These are phyloP conservation scores for Limnothrissa miodon DNA, from an alignment of 2,113 vertebrate species.

Conservation along the genomic window DNA sequence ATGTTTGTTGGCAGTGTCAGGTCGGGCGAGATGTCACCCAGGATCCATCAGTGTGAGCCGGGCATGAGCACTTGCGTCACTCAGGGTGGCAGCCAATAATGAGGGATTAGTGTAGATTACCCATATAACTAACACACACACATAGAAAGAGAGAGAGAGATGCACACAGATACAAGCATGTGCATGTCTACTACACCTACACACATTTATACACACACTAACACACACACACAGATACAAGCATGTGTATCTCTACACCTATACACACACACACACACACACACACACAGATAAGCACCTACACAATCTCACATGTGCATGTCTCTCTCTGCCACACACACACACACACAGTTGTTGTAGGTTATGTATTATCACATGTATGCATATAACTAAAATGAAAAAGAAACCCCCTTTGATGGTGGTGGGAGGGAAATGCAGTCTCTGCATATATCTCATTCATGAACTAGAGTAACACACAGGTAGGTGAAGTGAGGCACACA, in stretches of 20 bases:
- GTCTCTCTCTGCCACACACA: too few species aligned
- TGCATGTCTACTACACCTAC: neutral
- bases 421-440: too few species aligned
- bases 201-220: neutral
- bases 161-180: neutral
- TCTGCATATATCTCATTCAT: too few species aligned
- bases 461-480: too few species aligned
- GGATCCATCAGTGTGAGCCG: conserved; percentile 58
- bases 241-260: neutral
- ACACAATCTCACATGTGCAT: neutral
- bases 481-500: too few species aligned
- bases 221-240: neutral
- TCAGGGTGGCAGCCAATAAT: conserved; percentile 66
- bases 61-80: conserved; percentile 62
- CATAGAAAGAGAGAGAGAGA: neutral
- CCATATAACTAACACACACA: conserved; percentile 27
- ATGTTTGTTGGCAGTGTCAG: conserved; percentile 41
- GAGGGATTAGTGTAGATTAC: conserved; percentile 72
- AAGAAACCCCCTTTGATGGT: too few species aligned
- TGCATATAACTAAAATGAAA: too few species aligned
- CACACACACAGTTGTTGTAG: neutral
- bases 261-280: neutral
- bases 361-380: too few species aligned
- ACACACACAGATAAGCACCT: neutral
- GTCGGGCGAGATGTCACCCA: conserved; percentile 55